A percentile compares a stretch with the other conserved stretches of the same genome.
Evolutionary conservation across 2,888 invertebrate genomes (phyloP).

Genomic region (Panzeria rudis): DNA sequence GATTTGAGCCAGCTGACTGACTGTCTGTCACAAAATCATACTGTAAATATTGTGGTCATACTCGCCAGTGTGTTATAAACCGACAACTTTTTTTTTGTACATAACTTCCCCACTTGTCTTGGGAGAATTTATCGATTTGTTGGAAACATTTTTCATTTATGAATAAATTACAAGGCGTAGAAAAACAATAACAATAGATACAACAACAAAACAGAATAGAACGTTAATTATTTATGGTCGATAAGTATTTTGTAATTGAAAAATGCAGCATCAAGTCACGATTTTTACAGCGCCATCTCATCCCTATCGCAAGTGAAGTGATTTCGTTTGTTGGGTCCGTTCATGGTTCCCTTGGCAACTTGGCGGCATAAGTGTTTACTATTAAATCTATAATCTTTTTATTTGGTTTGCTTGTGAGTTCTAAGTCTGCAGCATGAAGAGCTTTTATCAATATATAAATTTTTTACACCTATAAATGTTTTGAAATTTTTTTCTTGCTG

Average conservation of each 20-base stretch:
- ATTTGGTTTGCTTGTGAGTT: no score
- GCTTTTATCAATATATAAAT: no score
- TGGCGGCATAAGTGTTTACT: no score
- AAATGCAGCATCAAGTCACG: slow-evolving; percentile 70
- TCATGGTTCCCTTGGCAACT: no score
- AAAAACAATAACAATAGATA: slow-evolving; percentile 42
- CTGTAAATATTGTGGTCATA: not conserved
- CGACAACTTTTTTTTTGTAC: not conserved
- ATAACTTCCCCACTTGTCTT: slow-evolving; percentile 43
- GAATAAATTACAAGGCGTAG: slow-evolving; percentile 66
- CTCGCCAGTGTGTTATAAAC: not conserved
- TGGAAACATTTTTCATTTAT: slow-evolving; percentile 68
- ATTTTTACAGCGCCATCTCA: slow-evolving; percentile 68
- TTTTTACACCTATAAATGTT: no score
- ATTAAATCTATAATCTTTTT: slow-evolving; percentile 32
- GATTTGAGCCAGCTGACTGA: not conserved
- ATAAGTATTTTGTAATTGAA: slow-evolving; percentile 62
- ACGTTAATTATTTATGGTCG: slow-evolving; percentile 68
- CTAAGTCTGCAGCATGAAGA: no score
- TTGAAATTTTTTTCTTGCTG: no score
- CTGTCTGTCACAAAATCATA: not conserved
- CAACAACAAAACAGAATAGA: slow-evolving; percentile 46
- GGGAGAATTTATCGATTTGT: slow-evolving; percentile 67
- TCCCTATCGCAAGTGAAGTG: slow-evolving; percentile 48
- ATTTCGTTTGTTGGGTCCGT: not conserved